Conservation (phyloP, 2,888 invertebrate species). For the Paralinhomoeus sp. region DNA sequence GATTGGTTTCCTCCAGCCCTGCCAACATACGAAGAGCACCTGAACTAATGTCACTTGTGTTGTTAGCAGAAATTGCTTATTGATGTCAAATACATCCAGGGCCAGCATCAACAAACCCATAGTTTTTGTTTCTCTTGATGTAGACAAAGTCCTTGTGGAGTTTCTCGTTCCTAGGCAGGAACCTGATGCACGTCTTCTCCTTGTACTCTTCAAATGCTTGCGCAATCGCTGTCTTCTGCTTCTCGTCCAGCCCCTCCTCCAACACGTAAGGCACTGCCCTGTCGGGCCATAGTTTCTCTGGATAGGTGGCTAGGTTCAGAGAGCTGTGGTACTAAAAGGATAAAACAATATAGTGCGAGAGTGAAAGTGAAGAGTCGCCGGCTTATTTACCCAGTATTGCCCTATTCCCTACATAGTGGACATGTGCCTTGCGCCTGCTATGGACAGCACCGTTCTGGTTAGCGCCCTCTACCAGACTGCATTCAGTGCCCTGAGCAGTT, state of each 20-base stretch:
- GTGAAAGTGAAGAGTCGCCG: conserved; percentile 12
- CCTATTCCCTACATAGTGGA: too few species aligned
- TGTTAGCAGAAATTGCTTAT: too few species aligned
- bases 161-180: conserved; percentile 35
- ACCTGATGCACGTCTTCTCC: conserved; percentile 40
- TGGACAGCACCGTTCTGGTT: too few species aligned
- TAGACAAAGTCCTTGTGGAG: conserved; percentile 37
- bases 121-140: conserved; percentile 33
- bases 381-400: too few species aligned
- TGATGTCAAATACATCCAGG: not conserved
- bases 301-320: conserved; percentile 22
- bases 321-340: conserved; percentile 20
- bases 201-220: conserved; percentile 39
- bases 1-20: conserved; percentile 48
- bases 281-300: conserved; percentile 22
- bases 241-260: conserved; percentile 21
- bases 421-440: too few species aligned
- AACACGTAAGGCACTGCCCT: conserved; percentile 21
- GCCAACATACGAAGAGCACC: conserved; percentile 56
- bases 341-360: conserved; percentile 17
- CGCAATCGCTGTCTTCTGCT: conserved; percentile 30
- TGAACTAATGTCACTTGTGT: conserved; percentile 7
- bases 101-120: conserved; percentile 12
- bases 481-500: too few species aligned
- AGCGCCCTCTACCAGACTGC: too few species aligned